Evolutionary conservation across 1,140 invertebrate species (phyloP), one percentile per base, ranked within the genome.

Genomic region (Mactra quadrangularis): DNA sequence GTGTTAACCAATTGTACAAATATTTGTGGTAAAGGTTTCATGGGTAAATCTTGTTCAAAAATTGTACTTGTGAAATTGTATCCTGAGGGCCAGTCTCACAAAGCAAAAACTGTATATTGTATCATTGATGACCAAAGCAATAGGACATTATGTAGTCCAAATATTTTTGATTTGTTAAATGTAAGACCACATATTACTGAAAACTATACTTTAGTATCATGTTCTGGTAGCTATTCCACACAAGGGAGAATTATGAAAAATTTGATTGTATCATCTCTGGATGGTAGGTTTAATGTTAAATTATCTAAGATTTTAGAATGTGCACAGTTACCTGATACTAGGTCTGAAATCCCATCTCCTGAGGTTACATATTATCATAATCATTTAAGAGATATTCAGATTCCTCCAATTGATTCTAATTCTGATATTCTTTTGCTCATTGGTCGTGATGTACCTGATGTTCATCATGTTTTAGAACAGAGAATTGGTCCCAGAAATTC

Each of bases 381-480:
- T 74, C n/a, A 27, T 15, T 29, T 25, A n/a, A n/a, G n/a, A n/a
- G n/a, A n/a, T n/a, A n/a, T n/a, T n/a, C n/a, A 70, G 1, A 84
- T 86, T 3, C 75, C 82, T 15, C 25, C 19, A 25, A 31, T 87
- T 22, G 50, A 82, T 64, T 1, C 55, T 0, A 59, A 79, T 41
- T 41, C 64, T 22, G 11, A 76, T 0, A 85, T 87, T 27, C 35
- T 45, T 17, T 60, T 86, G 11, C 59, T 88, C 4, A 72, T 83
- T 31, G 85, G 83, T 0, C 55, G 84, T 45, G 85, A 88, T 66
- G n/a, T 88, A 15, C 13, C 50, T 15, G 83, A 82, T 19, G 83
- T 55, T 7, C 85, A 85, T 60, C 82, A 85, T 35, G 68, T 88
- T 17, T 31, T 55, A 15, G 76, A 72, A 27, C 83, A 88, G 27